Percentiles rank a stretch among this genome's conserved stretches.
Evolutionary conservation across 1,140 invertebrate species (phyloP).

Genomic region (Magallana angulata): DNA sequence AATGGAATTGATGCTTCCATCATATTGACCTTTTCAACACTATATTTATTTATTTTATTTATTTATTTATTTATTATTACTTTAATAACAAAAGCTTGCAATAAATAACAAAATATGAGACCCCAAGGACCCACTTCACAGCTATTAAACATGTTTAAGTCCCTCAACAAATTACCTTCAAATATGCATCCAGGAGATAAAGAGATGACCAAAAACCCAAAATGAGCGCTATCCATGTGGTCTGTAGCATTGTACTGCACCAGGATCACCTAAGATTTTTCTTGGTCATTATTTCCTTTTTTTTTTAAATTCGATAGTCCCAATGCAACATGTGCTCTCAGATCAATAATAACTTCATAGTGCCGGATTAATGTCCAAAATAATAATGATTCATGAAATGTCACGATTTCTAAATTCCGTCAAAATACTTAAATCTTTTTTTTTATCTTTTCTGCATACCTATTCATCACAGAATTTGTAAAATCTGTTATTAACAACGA

Average conservation of each 20-base stretch:
- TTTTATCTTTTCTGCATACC: background rate
- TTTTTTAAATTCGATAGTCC: slow-evolving; percentile 24
- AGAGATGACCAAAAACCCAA: slow-evolving; percentile 77
- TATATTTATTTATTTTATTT: too few relatives aligned
- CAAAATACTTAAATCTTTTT: background rate
- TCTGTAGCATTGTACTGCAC: slow-evolving; percentile 66
- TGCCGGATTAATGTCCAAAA: slow-evolving; percentile 46
- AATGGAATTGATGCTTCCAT: too few relatives aligned
- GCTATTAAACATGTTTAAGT: too few relatives aligned
- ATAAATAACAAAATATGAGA: too few relatives aligned
- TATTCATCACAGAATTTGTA: background rate
- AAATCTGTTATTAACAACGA: background rate
- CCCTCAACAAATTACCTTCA: slow-evolving; percentile 71
- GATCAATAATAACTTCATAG: slow-evolving; percentile 49
- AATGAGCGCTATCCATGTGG: slow-evolving; percentile 75
- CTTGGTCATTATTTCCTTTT: slow-evolving; percentile 14
- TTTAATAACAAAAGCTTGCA: too few relatives aligned
- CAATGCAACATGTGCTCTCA: slow-evolving; percentile 49
- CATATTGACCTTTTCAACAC: too few relatives aligned
- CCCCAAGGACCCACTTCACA: too few relatives aligned
- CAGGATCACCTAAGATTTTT: background rate
- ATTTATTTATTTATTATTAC: too few relatives aligned
- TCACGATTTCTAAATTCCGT: background rate
- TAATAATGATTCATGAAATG: slow-evolving; percentile 62
- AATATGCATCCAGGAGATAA: slow-evolving; percentile 77